These are phyloP conservation scores for Rhadina sibilatrix DNA, from an alignment of 2,113 vertebrate genomes.

Conservation along the genomic window DNA sequence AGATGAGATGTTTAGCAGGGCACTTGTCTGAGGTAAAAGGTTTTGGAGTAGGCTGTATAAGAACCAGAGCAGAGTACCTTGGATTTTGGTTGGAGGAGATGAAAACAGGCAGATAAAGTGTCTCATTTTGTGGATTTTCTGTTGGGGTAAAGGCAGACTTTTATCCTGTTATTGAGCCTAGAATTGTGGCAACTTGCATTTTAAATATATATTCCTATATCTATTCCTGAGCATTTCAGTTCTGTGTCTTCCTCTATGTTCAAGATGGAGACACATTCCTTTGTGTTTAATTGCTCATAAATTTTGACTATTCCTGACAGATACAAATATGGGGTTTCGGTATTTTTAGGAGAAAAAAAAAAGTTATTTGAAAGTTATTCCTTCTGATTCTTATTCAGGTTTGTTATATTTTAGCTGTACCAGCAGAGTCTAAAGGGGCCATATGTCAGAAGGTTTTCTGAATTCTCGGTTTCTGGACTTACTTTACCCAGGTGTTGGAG, in stretches of 20 bases:
- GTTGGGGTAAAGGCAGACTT: neutral
- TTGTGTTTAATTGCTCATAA: neutral
- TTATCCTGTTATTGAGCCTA: neutral
- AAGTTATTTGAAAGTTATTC: neutral
- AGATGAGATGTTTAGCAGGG: neutral
- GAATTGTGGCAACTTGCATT: neutral
- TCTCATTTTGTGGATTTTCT: neutral
- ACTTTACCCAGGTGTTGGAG: accelerated
- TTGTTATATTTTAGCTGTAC: neutral
- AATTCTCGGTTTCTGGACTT: neutral
- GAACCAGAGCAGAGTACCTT: neutral
- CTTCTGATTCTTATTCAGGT: neutral
- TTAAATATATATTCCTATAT: neutral
- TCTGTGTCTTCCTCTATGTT: neutral
- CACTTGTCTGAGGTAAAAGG: neutral
- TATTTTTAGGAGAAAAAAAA: neutral
- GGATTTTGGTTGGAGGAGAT: neutral
- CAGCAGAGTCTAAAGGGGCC: neutral
- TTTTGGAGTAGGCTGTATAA: neutral
- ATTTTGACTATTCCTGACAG: neutral
- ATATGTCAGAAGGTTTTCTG: neutral
- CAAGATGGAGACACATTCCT: neutral
- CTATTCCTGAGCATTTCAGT: neutral
- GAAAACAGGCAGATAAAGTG: neutral
- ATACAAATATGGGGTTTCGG: neutral